Base-by-base conservation (phyloP, 1,140 invertebrate species). In the Sitophilus oryzae region DNA sequence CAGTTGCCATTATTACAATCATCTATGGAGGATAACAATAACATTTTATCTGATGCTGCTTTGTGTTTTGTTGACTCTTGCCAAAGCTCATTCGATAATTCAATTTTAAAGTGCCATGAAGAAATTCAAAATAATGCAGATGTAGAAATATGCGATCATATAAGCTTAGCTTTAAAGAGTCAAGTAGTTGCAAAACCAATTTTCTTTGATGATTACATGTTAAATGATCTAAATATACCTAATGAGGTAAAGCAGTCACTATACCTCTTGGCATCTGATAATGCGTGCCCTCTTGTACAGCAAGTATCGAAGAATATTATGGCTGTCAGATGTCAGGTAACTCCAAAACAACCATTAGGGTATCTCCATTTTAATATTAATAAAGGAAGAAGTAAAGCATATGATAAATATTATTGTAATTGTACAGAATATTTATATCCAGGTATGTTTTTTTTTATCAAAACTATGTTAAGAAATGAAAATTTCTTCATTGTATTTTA, bases 271-370 rank as follows among this genome's bases (percentile, higher is more conserved):
- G 79, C 79, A 1, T 79, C 77, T 9, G 81, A 85, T 68, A 81
- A 79, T 9, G 74, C 78, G 16, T 83, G 82, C 16, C 82, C 84
- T 1, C 68, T 89, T 10, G 85, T 91, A 8, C 87, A 91, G 68
- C 77, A 86, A 63, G 81, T 89, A 18, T 85, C 86, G 1, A 86
- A 85, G 71, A 81, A 81, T 60, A 82, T 85, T 25, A 85, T 90
- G 82, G 86, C 82, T 35, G 85, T 89, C 0, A 87, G 84, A 68
- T 88, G 85, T 68, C 82, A 85, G 69, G 74, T 78, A 11, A 81
- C 79, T 51, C 74, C 79, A 1, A 83, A 83, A 61, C 81, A 88
- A 66, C 84, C 84, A 6, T 71, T 89, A 15, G 86, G 86, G 5
- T 88, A 86, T 67, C 71, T 89, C 23, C 87, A 90, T 71, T 82